Conservation (phyloP, 2,113 vertebrate genomes). For the Psephotus haematonotus region DNA sequence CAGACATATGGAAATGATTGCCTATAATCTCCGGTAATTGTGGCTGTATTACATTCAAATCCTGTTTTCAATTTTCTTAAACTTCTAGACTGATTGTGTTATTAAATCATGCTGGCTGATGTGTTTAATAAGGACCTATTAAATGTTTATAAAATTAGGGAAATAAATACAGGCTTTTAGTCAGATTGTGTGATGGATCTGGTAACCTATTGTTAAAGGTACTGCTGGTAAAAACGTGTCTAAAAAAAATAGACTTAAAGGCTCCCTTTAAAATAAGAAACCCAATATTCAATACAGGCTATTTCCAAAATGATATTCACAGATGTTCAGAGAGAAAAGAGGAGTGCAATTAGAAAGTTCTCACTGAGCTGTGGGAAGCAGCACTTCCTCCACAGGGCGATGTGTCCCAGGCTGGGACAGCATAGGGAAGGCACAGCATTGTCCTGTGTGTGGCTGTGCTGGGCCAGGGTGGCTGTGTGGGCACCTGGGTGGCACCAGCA, state of each 20-base stretch:
- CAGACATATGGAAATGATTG: slow-evolving; percentile 98
- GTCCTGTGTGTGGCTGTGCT: accelerated
- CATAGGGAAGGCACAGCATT: background rate
- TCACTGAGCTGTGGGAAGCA: background rate
- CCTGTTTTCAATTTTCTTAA: slow-evolving; percentile 96
- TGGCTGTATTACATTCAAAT: slow-evolving; percentile 92
- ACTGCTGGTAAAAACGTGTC: slow-evolving; percentile 68
- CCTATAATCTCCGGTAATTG: slow-evolving; percentile 96
- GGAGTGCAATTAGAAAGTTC: background rate
- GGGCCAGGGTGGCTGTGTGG: background rate
- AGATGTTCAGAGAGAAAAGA: slow-evolving; percentile 36
- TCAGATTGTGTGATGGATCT: slow-evolving; percentile 80
- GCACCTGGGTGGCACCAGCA: background rate
- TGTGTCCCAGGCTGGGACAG: accelerated
- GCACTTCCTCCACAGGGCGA: background rate
- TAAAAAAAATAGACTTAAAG: slow-evolving; percentile 57
- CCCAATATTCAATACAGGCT: background rate
- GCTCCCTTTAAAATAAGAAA: slow-evolving; percentile 56
- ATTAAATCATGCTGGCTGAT: slow-evolving; percentile 96
- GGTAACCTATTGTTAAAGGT: slow-evolving; percentile 82
- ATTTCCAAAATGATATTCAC: slow-evolving; percentile 43
- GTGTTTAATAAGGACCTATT: slow-evolving; percentile 90
- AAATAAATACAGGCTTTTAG: slow-evolving; percentile 84
- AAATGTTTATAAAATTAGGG: slow-evolving; percentile 93
- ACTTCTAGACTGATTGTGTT: slow-evolving; percentile 96